A percentile compares a stretch with the other conserved stretches of the same genome.
phyloP scores from a whole-genome alignment of 2,888 invertebrate genomes.

The Sarcophaga variegata region DNA sequence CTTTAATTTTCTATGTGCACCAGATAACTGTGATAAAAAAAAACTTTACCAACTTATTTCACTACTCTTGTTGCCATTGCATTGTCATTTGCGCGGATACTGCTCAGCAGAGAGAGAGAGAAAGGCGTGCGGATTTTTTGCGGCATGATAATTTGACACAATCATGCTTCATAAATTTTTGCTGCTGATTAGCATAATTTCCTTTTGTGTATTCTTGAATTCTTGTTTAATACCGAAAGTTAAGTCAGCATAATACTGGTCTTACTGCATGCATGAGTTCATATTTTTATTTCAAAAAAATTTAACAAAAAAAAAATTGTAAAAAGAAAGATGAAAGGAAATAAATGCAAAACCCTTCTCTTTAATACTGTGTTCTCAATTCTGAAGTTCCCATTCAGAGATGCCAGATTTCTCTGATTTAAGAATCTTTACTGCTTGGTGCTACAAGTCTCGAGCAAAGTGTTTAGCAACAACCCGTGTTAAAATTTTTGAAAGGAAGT shows the following conservation, averaged over 20 bases:
- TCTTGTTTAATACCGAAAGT: not conserved
- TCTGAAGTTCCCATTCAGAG: no score
- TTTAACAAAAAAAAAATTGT: not conserved
- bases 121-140: not conserved
- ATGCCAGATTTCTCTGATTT: no score
- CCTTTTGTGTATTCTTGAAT: not conserved
- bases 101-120: no score
- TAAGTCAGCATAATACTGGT: no score
- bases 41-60: constrained; percentile 25
- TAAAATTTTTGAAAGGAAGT: no score
- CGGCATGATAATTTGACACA: constrained; percentile 45
- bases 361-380: no score
- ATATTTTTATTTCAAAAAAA: not conserved
- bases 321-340: not conserved
- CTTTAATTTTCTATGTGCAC: constrained; percentile 32
- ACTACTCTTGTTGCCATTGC: not conserved
- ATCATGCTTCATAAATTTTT: constrained; percentile 45
- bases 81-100: not conserved
- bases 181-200: not conserved
- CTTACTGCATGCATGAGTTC: not conserved
- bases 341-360: no score
- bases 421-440: no score
- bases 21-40: constrained; percentile 18
- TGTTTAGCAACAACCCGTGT: no score
- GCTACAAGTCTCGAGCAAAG: no score